These are phyloP conservation scores for Deroptyus accipitrinus DNA, from an alignment of 2,113 vertebrate species.

Conservation along the genomic window DNA sequence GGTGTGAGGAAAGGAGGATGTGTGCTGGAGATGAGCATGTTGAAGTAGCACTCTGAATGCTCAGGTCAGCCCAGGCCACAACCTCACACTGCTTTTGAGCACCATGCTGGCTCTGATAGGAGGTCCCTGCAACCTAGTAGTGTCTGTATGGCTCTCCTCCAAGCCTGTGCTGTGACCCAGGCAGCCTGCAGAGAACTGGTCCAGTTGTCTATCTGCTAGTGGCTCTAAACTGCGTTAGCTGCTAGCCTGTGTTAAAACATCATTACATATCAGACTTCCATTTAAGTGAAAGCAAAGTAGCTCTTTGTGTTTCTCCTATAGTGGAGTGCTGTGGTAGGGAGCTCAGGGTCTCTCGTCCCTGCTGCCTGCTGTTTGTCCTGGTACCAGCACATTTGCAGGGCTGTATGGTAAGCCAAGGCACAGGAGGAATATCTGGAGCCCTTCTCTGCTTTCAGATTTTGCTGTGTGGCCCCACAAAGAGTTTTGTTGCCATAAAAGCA, in stretches of 20 bases:
- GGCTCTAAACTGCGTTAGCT: neutral
- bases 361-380: neutral
- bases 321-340: neutral
- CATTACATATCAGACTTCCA: neutral
- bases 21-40: neutral
- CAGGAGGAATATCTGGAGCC: neutral
- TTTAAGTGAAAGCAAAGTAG: neutral
- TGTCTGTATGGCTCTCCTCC: neutral
- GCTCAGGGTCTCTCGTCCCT: neutral
- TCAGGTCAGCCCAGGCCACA: neutral
- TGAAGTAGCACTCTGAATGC: neutral
- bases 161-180: neutral
- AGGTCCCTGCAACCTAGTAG: neutral
- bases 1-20: neutral
- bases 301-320: neutral
- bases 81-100: neutral
- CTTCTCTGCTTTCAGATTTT: neutral
- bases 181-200: neutral
- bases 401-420: neutral
- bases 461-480: neutral
- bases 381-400: neutral
- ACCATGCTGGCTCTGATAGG: neutral
- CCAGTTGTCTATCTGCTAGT: too few relatives aligned
- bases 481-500: neutral
- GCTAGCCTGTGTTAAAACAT: neutral